These are phyloP conservation scores for Aurelia aurita complex sp. Pacific DNA, from an alignment of 30 jellyfish, hydroid and myxozoan genomes.

Conservation along the genomic window DNA sequence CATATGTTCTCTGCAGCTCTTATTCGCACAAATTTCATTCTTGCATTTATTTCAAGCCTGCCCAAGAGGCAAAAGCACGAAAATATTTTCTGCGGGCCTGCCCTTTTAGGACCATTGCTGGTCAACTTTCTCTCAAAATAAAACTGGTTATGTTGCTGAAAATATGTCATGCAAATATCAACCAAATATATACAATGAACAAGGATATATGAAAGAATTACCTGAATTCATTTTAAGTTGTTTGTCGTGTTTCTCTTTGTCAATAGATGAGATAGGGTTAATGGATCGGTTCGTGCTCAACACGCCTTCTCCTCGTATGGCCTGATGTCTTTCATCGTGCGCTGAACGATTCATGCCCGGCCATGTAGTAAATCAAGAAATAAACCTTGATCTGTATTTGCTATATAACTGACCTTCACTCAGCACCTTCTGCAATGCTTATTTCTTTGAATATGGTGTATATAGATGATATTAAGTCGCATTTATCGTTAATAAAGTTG, in stretches of 20 bases:
- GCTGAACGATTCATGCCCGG: slow-evolving; percentile 94
- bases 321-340: slow-evolving; percentile 94
- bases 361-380: slow-evolving; percentile 72
- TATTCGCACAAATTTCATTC: too few relatives aligned
- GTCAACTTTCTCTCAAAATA: too few relatives aligned
- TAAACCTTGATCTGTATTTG: slow-evolving; percentile 11
- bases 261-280: slow-evolving; percentile 73
- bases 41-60: too few relatives aligned
- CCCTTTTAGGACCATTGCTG: too few relatives aligned
- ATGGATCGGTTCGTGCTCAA: slow-evolving; percentile 81
- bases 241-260: slow-evolving; percentile 89
- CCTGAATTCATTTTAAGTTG: slow-evolving; percentile 70
- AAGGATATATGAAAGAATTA: neutral
- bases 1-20: too few relatives aligned
- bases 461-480: neutral
- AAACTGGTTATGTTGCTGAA: too few relatives aligned
- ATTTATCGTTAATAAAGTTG: neutral
- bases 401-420: neutral
- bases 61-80: too few relatives aligned
- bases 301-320: slow-evolving; percentile 94
- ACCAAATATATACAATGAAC: too few relatives aligned
- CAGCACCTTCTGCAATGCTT: neutral
- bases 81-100: too few relatives aligned
- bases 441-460: neutral
- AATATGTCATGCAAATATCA: neutral